Percentiles rank a stretch among this genome's conserved stretches.
Conservation (phyloP, 2,797 vertebrate genomes). For the Falco concolor region DNA sequence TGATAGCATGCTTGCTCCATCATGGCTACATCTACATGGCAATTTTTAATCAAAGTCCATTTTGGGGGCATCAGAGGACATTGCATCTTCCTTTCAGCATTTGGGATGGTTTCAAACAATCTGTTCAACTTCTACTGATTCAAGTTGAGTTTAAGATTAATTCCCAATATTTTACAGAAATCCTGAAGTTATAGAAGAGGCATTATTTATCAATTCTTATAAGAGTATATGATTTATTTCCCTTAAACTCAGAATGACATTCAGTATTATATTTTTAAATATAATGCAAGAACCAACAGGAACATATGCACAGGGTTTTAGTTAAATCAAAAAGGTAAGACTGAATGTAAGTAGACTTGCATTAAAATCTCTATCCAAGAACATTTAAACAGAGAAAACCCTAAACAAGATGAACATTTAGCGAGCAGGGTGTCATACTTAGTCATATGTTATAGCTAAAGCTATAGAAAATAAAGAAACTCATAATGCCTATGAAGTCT, state of each 20-base stretch:
- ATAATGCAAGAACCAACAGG: background rate
- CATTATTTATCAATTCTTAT: background rate
- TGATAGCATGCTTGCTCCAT: background rate
- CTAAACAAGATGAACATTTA: background rate
- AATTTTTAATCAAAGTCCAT: background rate
- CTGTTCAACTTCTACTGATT: background rate
- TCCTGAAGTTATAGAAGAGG: background rate
- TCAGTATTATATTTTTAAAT: background rate
- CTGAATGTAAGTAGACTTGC: background rate
- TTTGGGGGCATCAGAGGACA: background rate
- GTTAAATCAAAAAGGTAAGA: background rate
- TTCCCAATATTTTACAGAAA: background rate
- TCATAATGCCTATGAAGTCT: background rate
- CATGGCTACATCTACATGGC: background rate
- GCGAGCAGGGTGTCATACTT: background rate
- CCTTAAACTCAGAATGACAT: background rate
- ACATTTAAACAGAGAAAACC: background rate
- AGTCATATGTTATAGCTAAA: conserved; percentile 17
- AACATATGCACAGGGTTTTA: background rate
- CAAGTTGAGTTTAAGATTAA: background rate
- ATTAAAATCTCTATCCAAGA: background rate
- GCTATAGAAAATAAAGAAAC: background rate
- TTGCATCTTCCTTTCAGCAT: background rate
- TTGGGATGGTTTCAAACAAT: background rate
- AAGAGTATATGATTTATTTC: background rate